Percentiles rank a stretch among this genome's conserved stretches.
Evolutionary conservation across 2,888 invertebrate species (phyloP).

Genomic region (Ephialtes manifestator): DNA sequence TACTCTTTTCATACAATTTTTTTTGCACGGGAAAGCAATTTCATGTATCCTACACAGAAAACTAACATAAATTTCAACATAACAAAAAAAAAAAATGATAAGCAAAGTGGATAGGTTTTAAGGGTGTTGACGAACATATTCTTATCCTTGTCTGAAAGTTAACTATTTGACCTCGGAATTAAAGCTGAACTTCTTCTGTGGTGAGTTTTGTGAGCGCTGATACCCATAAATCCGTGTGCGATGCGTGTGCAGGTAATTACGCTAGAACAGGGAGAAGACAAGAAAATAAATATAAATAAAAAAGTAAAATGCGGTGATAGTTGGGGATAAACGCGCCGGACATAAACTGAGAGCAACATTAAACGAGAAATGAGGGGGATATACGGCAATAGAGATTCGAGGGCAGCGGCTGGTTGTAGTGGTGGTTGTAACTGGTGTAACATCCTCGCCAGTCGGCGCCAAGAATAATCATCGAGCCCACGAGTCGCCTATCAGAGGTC

Average conservation of each 20-base stretch:
- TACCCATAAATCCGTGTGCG: slow-evolving; percentile 17
- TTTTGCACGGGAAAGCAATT: no score
- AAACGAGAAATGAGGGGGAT: slow-evolving; percentile 45
- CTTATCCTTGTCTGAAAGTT: neutral
- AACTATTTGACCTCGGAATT: neutral
- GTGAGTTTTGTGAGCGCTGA: neutral
- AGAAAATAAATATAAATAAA: neutral
- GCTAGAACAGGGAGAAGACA: slow-evolving; percentile 9
- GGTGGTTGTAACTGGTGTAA: slow-evolving; percentile 36
- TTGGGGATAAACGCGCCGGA: slow-evolving; percentile 50
- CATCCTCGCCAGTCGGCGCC: slow-evolving; percentile 58
- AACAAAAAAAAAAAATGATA: neutral
- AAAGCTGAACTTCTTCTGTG: neutral
- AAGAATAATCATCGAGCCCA: slow-evolving; percentile 59
- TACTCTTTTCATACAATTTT: no score
- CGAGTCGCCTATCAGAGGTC: slow-evolving; percentile 56
- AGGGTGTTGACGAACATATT: neutral
- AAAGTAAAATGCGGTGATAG: slow-evolving; percentile 26
- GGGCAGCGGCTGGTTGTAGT: slow-evolving; percentile 5
- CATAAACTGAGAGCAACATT: slow-evolving; percentile 43
- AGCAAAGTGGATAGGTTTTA: neutral
- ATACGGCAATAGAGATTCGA: slow-evolving; percentile 25
- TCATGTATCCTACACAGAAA: no score
- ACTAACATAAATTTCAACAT: neutral
- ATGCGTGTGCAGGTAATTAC: slow-evolving; percentile 21